These are phyloP conservation scores for Kryptolebias ocellatus DNA, from an alignment of 2,797 vertebrate genomes.

Conservation along the genomic window DNA sequence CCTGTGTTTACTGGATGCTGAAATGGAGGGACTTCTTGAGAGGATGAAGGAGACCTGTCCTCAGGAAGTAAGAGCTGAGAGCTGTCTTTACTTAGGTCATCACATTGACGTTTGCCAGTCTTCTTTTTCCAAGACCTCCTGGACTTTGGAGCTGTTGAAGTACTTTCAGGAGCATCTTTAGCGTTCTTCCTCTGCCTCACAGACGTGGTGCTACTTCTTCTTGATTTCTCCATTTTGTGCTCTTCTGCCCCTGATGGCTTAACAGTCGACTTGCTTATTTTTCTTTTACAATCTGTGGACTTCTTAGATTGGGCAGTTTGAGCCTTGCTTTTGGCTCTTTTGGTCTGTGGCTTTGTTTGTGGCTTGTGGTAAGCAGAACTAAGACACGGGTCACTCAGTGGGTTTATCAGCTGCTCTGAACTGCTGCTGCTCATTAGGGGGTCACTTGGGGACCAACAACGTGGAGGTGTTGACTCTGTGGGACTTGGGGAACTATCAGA, in stretches of 20 bases:
- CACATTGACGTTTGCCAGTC: conserved; percentile 65
- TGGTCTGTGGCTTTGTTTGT: conserved; percentile 65
- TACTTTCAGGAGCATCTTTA: conserved; percentile 45
- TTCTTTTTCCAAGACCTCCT: conserved; percentile 73
- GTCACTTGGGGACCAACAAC: conserved; percentile 98
- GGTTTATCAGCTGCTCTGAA: conserved; percentile 84
- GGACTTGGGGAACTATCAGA: conserved; percentile 94
- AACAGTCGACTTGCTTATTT: conserved; percentile 66
- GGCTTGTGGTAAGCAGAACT: conserved; percentile 62
- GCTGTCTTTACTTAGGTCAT: conserved; percentile 50
- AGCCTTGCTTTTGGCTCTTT: conserved; percentile 74
- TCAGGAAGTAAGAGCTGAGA: conserved; percentile 74
- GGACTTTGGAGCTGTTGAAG: conserved; percentile 58
- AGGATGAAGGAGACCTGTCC: conserved; percentile 70
- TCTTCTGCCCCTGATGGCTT: conserved; percentile 74
- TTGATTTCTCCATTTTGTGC: conserved; percentile 77
- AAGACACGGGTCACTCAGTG: conserved; percentile 82
- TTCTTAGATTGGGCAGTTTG: conserved; percentile 84
- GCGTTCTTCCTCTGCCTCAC: conserved; percentile 79
- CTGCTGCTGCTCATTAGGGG: conserved; percentile 84
- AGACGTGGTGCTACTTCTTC: conserved; percentile 70
- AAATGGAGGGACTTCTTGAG: conserved; percentile 76
- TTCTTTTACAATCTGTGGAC: conserved; percentile 71
- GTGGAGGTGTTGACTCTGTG: conserved; percentile 90
- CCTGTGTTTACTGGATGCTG: conserved; percentile 64